A percentile compares a stretch with the other conserved stretches of the same genome.
Conservation (phyloP, 2,113 vertebrate species). For the Tinamus guttatus region DNA sequence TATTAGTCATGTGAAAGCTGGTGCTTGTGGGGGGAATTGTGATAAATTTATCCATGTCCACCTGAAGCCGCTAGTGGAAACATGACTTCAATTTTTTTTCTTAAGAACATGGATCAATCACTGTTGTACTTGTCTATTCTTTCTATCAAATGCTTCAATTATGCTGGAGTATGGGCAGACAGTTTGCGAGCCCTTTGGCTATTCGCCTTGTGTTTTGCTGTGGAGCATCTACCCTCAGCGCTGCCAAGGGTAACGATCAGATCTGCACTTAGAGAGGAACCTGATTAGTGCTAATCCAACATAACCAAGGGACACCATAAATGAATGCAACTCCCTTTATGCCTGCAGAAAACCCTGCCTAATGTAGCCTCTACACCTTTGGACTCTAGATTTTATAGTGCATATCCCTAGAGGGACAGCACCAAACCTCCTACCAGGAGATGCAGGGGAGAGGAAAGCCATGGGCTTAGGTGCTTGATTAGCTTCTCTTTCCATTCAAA, state of each 20-base stretch:
- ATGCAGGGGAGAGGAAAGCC: neutral
- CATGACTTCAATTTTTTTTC: constrained; percentile 71
- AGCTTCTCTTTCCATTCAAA: neutral
- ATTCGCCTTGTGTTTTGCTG: neutral
- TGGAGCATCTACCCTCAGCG: neutral
- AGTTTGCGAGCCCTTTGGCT: constrained; percentile 42
- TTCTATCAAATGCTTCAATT: constrained; percentile 64
- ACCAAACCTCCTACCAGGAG: neutral
- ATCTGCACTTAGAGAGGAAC: neutral
- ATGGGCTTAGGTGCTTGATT: neutral
- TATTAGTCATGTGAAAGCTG: constrained; percentile 54
- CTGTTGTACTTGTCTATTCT: constrained; percentile 69
- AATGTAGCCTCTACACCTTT: neutral
- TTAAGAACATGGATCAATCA: constrained; percentile 77
- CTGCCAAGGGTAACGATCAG: neutral
- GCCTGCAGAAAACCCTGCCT: neutral
- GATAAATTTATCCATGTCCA: constrained; percentile 72
- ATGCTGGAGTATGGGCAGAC: constrained; percentile 47
- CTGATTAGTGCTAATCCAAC: neutral
- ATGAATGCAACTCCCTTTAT: neutral
- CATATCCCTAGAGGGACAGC: neutral
- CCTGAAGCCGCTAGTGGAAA: constrained; percentile 61
- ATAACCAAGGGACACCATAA: neutral
- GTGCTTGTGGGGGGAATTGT: neutral
- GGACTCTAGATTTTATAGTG: neutral